These are phyloP conservation scores for Iselma pallidipennis DNA, from an alignment of 2,888 invertebrate species.

Conservation along the genomic window DNA sequence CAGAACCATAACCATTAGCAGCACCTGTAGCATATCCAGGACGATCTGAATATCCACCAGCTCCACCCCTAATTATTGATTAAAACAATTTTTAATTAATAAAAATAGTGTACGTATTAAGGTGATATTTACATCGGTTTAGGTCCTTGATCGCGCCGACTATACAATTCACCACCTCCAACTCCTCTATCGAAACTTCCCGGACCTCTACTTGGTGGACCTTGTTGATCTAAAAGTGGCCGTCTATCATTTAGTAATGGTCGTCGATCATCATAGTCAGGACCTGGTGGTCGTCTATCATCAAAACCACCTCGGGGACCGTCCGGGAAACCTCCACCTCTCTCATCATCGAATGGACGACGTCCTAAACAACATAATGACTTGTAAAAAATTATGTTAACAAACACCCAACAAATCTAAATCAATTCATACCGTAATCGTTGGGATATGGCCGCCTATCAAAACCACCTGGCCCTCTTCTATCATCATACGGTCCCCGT, in stretches of 20 bases:
- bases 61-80: slow-evolving; percentile 37
- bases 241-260: slow-evolving; percentile 37
- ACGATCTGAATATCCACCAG: slow-evolving; percentile 27
- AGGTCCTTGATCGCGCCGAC: slow-evolving; percentile 46
- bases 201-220: slow-evolving; percentile 25
- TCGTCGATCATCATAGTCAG: slow-evolving; percentile 43
- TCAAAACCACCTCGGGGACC: slow-evolving; percentile 38
- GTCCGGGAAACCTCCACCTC: slow-evolving; percentile 23
- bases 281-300: slow-evolving; percentile 38
- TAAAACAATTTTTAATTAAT: too few relatives aligned
- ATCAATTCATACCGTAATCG: slow-evolving; percentile 15
- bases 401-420: neutral
- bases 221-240: slow-evolving; percentile 42
- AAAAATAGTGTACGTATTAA: too few relatives aligned
- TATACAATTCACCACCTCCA: slow-evolving; percentile 47
- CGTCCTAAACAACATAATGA: slow-evolving; percentile 11
- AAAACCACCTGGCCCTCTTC: slow-evolving; percentile 25
- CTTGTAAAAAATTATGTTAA: neutral
- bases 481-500: slow-evolving; percentile 23
- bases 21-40: slow-evolving; percentile 21
- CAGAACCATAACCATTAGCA: slow-evolving; percentile 27
- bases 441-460: slow-evolving; percentile 17
- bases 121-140: slow-evolving; percentile 44
- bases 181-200: slow-evolving; percentile 34
- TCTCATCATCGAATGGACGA: slow-evolving; percentile 14